A percentile compares a stretch with the other conserved stretches of the same genome.
phyloP scores from a whole-genome alignment of 2,797 vertebrate genomes.

The Lateolabrax maculatus region DNA sequence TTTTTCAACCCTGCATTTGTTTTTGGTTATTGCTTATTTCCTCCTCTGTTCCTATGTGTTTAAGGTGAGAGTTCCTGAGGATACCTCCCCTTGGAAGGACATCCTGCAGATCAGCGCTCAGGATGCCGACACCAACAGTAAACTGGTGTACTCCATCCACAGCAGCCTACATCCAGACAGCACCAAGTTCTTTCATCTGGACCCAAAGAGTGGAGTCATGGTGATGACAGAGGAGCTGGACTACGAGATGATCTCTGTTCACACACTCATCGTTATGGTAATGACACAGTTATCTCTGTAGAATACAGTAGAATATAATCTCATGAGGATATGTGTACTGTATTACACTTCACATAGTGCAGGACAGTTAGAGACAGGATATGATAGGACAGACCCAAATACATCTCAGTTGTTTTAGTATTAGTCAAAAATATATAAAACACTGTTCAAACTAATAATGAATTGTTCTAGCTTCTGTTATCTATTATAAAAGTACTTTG shows the following conservation, averaged over 20 bases:
- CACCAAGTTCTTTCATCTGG: conserved; percentile 91
- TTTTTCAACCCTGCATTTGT: not conserved
- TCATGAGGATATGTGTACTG: not conserved
- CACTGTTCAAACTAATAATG: not conserved
- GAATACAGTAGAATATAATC: not conserved
- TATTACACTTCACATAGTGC: not conserved
- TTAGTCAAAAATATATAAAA: not conserved
- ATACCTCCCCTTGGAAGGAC: conserved; percentile 90
- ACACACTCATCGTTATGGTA: conserved; percentile 95
- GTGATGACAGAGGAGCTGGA: conserved; percentile 90
- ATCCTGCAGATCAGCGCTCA: conserved; percentile 90
- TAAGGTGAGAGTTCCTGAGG: conserved; percentile 89
- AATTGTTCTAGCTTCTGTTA: not conserved
- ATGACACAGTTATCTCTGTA: not conserved
- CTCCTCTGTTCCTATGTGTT: not conserved
- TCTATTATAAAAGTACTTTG: not conserved
- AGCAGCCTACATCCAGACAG: conserved; percentile 90
- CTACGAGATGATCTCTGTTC: conserved; percentile 86
- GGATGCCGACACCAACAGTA: conserved; percentile 91
- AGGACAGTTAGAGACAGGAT: not conserved
- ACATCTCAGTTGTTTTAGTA: not conserved
- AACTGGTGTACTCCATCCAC: conserved; percentile 93
- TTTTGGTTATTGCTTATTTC: not conserved
- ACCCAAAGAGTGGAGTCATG: conserved; percentile 91
- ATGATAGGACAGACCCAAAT: not conserved